These are phyloP conservation scores for Brassicogethes aeneus DNA, from an alignment of 2,888 invertebrate species.

Conservation along the genomic window DNA sequence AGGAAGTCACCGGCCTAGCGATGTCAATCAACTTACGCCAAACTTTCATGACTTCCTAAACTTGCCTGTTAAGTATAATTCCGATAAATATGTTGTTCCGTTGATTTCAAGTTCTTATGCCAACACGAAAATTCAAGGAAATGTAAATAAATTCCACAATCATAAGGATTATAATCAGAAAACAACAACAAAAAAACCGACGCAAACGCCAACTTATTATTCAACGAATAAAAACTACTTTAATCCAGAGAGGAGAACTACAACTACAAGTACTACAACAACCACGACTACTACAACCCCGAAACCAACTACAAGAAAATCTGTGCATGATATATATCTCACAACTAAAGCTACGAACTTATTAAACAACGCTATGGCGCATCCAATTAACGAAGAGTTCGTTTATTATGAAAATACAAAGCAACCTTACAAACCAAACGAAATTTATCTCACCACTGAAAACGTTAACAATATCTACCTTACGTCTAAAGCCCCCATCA, in stretches of 20 bases:
- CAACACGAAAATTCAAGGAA: conserved; percentile 62
- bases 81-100: conserved; percentile 59
- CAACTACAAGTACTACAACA: conserved; percentile 25
- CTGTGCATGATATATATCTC: conserved; percentile 19
- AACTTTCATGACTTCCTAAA: conserved; percentile 62
- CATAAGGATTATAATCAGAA: conserved; percentile 36
- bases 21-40: conserved; percentile 52
- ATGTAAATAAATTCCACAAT: conserved; percentile 47
- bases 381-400: conserved; percentile 33
- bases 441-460: conserved; percentile 28
- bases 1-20: conserved; percentile 45
- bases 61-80: conserved; percentile 57
- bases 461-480: conserved; percentile 21
- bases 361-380: conserved; percentile 32
- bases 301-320: conserved; percentile 21
- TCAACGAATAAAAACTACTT: conserved; percentile 25
- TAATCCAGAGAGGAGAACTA: conserved; percentile 19
- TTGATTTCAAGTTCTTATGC: conserved; percentile 64
- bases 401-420: conserved; percentile 23
- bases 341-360: conserved; percentile 30
- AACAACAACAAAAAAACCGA: conserved; percentile 33
- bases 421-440: conserved; percentile 17
- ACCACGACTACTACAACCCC: conserved; percentile 24
- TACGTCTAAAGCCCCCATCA: conserved; percentile 31
- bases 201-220: conserved; percentile 35